Evolutionary conservation across 2,797 vertebrate genomes (phyloP).

Genomic region (Tinamus major): DNA sequence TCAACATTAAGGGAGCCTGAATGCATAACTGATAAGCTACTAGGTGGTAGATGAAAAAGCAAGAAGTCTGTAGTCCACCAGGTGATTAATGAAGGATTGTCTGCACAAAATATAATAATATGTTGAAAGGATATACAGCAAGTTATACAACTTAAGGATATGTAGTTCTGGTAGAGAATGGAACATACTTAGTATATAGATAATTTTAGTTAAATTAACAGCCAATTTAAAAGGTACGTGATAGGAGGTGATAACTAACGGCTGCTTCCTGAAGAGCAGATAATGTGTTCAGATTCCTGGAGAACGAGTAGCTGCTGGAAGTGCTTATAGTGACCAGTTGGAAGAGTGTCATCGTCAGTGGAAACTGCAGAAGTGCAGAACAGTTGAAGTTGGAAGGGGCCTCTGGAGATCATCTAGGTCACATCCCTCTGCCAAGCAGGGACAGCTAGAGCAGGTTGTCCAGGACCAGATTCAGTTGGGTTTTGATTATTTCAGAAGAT

Average conservation of each 20-base stretch:
- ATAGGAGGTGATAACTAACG: too few relatives aligned
- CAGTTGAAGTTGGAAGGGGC: too few relatives aligned
- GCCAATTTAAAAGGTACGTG: background rate
- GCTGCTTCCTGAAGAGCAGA: background rate
- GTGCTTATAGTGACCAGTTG: background rate
- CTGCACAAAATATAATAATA: background rate
- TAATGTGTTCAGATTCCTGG: background rate
- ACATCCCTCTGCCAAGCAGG: too few relatives aligned
- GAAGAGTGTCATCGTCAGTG: fast-evolving
- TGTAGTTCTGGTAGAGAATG: background rate
- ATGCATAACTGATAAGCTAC: background rate
- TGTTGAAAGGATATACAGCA: background rate
- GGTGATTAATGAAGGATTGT: background rate
- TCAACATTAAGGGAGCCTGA: background rate
- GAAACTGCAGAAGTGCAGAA: background rate
- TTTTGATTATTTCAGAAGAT: too few relatives aligned
- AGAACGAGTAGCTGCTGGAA: background rate
- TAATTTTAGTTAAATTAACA: background rate
- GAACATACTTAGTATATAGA: background rate
- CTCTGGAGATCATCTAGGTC: too few relatives aligned
- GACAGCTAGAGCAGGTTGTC: too few relatives aligned
- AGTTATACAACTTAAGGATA: background rate
- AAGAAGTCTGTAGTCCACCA: background rate
- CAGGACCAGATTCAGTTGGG: too few relatives aligned
- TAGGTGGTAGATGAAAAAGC: background rate